Evolutionary conservation across 2,888 invertebrate genomes (phyloP).

Genomic region (Panorpa germanica): DNA sequence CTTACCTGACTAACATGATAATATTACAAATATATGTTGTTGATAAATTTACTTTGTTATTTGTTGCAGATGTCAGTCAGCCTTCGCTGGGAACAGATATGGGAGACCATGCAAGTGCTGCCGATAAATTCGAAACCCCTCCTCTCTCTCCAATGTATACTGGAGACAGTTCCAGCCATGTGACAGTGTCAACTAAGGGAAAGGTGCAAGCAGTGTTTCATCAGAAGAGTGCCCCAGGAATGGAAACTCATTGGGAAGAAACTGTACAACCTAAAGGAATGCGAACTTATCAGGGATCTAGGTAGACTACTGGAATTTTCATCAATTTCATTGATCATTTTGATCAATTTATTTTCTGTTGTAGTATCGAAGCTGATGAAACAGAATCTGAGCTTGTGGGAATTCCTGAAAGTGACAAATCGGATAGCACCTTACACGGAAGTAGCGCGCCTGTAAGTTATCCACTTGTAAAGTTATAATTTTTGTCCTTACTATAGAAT

Average conservation of each 20-base stretch:
- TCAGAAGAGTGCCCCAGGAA: slow-evolving; percentile 26
- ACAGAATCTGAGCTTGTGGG: slow-evolving; percentile 78
- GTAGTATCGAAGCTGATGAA: slow-evolving; percentile 60
- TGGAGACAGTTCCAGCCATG: slow-evolving; percentile 29
- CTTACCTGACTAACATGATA: slow-evolving; percentile 3
- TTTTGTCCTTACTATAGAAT: too few relatives aligned
- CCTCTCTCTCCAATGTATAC: slow-evolving; percentile 42
- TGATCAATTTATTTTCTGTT: slow-evolving; percentile 24
- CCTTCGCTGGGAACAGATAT: slow-evolving; percentile 53
- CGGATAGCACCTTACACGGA: slow-evolving; percentile 67
- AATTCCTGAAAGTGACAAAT: slow-evolving; percentile 78
- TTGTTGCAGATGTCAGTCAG: slow-evolving; percentile 47
- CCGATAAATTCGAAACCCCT: slow-evolving; percentile 29
- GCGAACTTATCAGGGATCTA: slow-evolving; percentile 29
- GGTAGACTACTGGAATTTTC: too few relatives aligned
- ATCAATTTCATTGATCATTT: slow-evolving; percentile 10
- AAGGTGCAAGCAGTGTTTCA: slow-evolving; percentile 27
- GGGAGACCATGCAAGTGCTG: slow-evolving; percentile 24
- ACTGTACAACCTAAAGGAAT: slow-evolving; percentile 26
- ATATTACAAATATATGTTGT: slow-evolving; percentile 5
- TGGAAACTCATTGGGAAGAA: slow-evolving; percentile 57
- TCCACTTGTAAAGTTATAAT: too few relatives aligned
- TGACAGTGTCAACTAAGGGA: slow-evolving; percentile 23
- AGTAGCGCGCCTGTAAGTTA: slow-evolving; percentile 40
- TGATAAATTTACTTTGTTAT: slow-evolving; percentile 2